A percentile compares a stretch with the other conserved stretches of the same genome.
phyloP scores from a whole-genome alignment of 2,113 vertebrate species.

The Casuarius casuarius region DNA sequence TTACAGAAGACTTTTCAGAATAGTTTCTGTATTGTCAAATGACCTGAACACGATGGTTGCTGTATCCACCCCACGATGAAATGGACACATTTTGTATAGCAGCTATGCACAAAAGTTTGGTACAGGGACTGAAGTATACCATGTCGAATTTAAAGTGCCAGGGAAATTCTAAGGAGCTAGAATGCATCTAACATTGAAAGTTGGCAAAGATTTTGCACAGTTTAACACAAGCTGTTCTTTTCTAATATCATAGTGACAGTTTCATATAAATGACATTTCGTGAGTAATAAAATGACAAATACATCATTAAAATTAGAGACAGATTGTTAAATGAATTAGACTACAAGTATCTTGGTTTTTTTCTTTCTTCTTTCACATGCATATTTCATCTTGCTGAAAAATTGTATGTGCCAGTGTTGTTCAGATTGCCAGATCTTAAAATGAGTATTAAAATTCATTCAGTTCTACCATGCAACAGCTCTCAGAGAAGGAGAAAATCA shows the following conservation, averaged over 20 bases:
- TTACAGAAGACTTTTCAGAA: neutral
- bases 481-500: slow-evolving; percentile 3
- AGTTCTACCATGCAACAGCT: neutral
- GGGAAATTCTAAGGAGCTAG: slow-evolving; percentile 35
- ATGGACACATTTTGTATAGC: neutral
- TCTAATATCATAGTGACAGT: slow-evolving; percentile 62
- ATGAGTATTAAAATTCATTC: slow-evolving; percentile 44
- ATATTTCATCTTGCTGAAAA: slow-evolving; percentile 54
- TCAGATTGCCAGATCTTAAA: slow-evolving; percentile 48
- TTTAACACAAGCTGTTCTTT: slow-evolving; percentile 68
- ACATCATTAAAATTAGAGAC: slow-evolving; percentile 71
- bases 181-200: slow-evolving; percentile 4
- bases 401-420: slow-evolving; percentile 42
- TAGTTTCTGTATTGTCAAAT: neutral
- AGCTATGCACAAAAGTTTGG: neutral
- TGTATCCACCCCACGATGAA: neutral
- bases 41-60: neutral
- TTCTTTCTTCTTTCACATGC: slow-evolving; percentile 46
- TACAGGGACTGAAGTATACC: neutral
- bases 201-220: slow-evolving; percentile 19
- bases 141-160: neutral
- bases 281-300: slow-evolving; percentile 69
- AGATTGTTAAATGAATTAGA: slow-evolving; percentile 67
- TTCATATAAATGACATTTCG: slow-evolving; percentile 64
- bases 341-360: slow-evolving; percentile 36